These are phyloP conservation scores for Diloba caeruleocephala DNA, from an alignment of 2,888 invertebrate species.

Conservation along the genomic window DNA sequence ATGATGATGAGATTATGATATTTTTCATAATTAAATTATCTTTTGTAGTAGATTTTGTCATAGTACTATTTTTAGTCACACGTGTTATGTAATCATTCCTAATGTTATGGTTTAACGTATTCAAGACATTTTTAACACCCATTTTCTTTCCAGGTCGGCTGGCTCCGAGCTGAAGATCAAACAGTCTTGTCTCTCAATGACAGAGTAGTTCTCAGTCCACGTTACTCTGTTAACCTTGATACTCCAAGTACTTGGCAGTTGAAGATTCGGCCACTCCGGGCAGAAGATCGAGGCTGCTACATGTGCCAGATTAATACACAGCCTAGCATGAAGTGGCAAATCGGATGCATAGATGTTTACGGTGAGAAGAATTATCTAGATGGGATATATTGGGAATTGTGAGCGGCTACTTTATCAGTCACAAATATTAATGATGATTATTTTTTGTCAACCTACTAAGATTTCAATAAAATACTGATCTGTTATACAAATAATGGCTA, in stretches of 20 bases:
- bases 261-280: conserved; percentile 94
- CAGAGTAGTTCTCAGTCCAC: conserved; percentile 94
- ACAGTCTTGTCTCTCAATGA: conserved; percentile 96
- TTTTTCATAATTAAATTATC: too few relatives aligned
- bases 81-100: too few relatives aligned
- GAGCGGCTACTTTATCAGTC: too few relatives aligned
- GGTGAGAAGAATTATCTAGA: conserved; percentile 87
- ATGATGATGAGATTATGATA: too few relatives aligned
- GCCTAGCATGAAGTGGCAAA: conserved; percentile 95
- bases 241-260: conserved; percentile 95
- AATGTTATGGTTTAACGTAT: background rate
- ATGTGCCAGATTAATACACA: conserved; percentile 97
- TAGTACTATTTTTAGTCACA: too few relatives aligned
- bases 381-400: too few relatives aligned
- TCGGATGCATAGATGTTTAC: conserved; percentile 96
- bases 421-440: too few relatives aligned
- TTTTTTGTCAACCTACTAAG: conserved; percentile 1
- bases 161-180: conserved; percentile 96
- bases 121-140: too few relatives aligned
- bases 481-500: too few relatives aligned
- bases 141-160: conserved; percentile 92
- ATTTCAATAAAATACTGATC: too few relatives aligned
- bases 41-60: too few relatives aligned
- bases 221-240: conserved; percentile 95
- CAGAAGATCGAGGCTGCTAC: conserved; percentile 95